Conservation (phyloP, 2,888 invertebrate species). For the Schrankia costaestrigalis region DNA sequence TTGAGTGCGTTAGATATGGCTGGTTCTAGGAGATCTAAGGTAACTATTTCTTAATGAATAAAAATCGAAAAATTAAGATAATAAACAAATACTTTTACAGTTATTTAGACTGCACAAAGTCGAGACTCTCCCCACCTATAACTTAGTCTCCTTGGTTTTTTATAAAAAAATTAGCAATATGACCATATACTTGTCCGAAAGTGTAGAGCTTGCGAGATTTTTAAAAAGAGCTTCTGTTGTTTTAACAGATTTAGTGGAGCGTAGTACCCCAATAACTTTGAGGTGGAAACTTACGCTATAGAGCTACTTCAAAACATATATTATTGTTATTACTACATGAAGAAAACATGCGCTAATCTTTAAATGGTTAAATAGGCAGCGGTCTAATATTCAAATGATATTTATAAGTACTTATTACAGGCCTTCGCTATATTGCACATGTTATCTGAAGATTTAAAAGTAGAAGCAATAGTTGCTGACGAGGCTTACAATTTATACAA, state of each 20-base stretch:
- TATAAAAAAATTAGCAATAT: too few species aligned
- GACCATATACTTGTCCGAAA: too few species aligned
- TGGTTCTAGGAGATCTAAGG: constrained; percentile 67
- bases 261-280: too few species aligned
- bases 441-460: constrained; percentile 58
- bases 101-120: too few species aligned
- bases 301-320: neutral
- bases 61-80: neutral
- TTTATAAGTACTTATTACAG: constrained; percentile 29
- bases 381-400: neutral
- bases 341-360: too few species aligned
- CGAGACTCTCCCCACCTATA: too few species aligned
- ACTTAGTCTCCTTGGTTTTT: too few species aligned
- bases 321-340: neutral
- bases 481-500: constrained; percentile 66
- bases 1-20: constrained; percentile 53
- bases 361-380: too few species aligned
- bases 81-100: neutral
- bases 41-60: constrained; percentile 13
- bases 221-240: too few species aligned
- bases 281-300: too few species aligned
- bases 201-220: too few species aligned
- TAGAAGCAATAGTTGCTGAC: constrained; percentile 56
- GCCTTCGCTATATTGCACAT: constrained; percentile 57
- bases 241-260: too few species aligned